Base-by-base conservation (phyloP, 2,888 invertebrate genomes). In the Pyrochroa serraticornis region DNA sequence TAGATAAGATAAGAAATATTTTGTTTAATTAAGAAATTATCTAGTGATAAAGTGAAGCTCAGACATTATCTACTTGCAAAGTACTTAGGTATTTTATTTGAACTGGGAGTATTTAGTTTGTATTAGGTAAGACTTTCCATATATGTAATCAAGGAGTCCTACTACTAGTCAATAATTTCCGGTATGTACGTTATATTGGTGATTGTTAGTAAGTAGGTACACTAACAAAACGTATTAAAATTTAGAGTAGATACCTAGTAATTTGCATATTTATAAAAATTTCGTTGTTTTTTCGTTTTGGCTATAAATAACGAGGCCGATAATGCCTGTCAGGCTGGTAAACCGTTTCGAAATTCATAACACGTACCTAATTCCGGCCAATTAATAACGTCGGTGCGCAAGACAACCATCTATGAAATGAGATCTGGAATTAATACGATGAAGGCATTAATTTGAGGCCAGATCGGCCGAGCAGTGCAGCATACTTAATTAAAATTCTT, bases 401-500 rank as follows among this genome's bases (percentile, higher is more conserved):
- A 47, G 53, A 8, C 48, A 43, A 52, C 53, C 58, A 55, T 64
- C 50, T 57, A 57, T 61, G 60, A 64, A 66, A 65, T 55, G 62
- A 62, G 64, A 62, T 60, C 62, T 63, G 58, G 59, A 66, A 63
- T 68, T 65, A 65, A 64, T 63, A 63, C 58, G 63, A 67, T 64
- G 62, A 59, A 66, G 66, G 66, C 65, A 65, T 65, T 68, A 67
- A 68, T 67, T 66, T 65, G 51, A 58, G 58, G 32, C 13, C 41
- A 48, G 49, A 48, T 47, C 34, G 48, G 36, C 55, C 42, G 32
- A 63, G 58, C 58, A 62, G 58, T 52, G 48, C 45, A 53, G 52
- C 55, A 58, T 57, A 63, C 62, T 67, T 64, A 67, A 67, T 69
- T 69, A 69, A 69, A 67, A 69, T 69, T 69, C 69, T 64, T 65